These are phyloP conservation scores for Procavia capensis DNA, from an alignment of 2,113 vertebrate genomes.

Conservation along the genomic window DNA sequence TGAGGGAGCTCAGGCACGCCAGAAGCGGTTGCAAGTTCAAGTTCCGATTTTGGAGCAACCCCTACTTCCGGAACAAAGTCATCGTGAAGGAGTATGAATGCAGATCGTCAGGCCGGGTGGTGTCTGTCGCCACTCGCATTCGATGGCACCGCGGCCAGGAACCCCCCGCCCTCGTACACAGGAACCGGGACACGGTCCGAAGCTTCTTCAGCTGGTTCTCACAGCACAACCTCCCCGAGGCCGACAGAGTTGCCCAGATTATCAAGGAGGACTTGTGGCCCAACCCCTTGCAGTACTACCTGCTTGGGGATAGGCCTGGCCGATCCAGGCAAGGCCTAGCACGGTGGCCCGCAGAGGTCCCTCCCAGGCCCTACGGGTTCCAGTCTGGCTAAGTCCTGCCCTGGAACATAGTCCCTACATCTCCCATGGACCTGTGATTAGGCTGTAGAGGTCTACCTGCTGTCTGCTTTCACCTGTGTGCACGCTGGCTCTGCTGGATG, in stretches of 20 bases:
- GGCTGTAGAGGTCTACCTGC: slow-evolving; percentile 88
- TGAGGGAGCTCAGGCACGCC: slow-evolving; percentile 27
- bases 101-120: slow-evolving; percentile 66
- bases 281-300: slow-evolving; percentile 36
- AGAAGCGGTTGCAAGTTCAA: slow-evolving; percentile 49
- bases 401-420: slow-evolving; percentile 85
- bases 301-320: slow-evolving; percentile 6
- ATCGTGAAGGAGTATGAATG: slow-evolving; percentile 91
- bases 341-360: slow-evolving; percentile 4
- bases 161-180: slow-evolving; percentile 2
- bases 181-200: slow-evolving; percentile 36
- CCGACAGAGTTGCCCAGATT: slow-evolving; percentile 73
- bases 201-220: slow-evolving; percentile 81
- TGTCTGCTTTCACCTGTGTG: slow-evolving; percentile 90
- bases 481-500: slow-evolving; percentile 90
- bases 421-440: slow-evolving; percentile 91
- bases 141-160: slow-evolving; percentile 73
- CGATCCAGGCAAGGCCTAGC: background rate
- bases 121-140: slow-evolving; percentile 68
- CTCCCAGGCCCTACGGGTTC: background rate
- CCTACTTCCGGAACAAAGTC: slow-evolving; percentile 80
- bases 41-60: slow-evolving; percentile 51
- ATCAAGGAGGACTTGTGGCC: slow-evolving; percentile 58
- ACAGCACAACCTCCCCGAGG: slow-evolving; percentile 73
- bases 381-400: slow-evolving; percentile 35